Conservation (phyloP, 1,140 invertebrate genomes). For the Drosophila tsacasi region DNA sequence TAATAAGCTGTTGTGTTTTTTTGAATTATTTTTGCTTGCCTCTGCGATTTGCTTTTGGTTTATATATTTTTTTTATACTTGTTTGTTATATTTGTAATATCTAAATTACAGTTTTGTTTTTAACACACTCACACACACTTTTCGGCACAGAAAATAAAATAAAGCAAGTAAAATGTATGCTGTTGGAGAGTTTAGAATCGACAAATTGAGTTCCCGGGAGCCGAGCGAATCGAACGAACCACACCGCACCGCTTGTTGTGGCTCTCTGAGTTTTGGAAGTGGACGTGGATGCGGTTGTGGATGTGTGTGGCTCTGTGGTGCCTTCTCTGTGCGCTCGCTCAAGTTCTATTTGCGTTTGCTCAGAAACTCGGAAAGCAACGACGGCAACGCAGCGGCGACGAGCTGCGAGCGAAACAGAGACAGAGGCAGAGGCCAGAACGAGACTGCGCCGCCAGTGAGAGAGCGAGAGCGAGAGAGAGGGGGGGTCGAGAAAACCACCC, state of each 20-base stretch:
- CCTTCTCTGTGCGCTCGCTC: constrained; percentile 49
- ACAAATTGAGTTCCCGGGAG: constrained; percentile 8
- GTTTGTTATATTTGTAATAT: neutral
- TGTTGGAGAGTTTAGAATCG: constrained; percentile 2
- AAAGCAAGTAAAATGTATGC: constrained; percentile 5
- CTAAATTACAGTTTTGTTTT: neutral
- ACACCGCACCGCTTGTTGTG: constrained; percentile 42
- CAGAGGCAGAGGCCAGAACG: constrained; percentile 17
- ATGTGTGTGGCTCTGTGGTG: constrained; percentile 12
- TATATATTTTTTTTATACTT: neutral
- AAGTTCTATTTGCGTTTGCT: constrained; percentile 82
- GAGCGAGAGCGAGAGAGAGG: neutral
- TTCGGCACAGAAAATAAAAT: constrained; percentile 12
- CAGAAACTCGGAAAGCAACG: constrained; percentile 64
- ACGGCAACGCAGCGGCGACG: constrained; percentile 39
- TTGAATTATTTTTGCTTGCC: constrained; percentile 40
- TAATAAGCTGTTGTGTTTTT: constrained; percentile 9
- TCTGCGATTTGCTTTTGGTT: constrained; percentile 20
- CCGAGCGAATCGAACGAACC: constrained; percentile 25
- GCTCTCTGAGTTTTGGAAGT: constrained; percentile 31
- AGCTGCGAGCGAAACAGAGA: constrained; percentile 6
- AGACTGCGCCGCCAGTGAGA: constrained; percentile 20
- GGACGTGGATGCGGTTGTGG: constrained; percentile 4
- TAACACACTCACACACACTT: constrained; percentile 5
- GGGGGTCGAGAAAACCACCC: constrained; percentile 71